Evolutionary conservation across 2,888 invertebrate genomes (phyloP).

Genomic region (Lasioglossum leucozonium): DNA sequence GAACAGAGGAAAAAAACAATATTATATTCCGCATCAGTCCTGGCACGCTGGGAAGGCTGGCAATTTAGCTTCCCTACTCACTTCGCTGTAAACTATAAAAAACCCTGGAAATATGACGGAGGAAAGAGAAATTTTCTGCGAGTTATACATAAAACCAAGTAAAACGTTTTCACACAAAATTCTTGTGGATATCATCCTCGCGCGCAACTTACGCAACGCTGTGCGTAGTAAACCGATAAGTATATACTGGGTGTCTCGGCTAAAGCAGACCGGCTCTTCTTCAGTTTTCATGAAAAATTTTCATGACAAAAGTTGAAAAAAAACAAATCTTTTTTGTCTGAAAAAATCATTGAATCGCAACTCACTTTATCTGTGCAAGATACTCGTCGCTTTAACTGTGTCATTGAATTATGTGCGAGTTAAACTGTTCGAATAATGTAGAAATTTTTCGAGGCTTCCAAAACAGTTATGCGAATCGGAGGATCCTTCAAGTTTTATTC

Average conservation of each 20-base stretch:
- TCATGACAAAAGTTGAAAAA: not conserved
- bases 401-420: too few relatives aligned
- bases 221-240: not conserved
- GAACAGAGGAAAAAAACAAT: slow-evolving; percentile 1
- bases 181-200: not conserved
- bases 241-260: not conserved
- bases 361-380: too few relatives aligned
- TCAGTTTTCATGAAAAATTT: not conserved
- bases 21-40: not conserved
- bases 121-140: not conserved
- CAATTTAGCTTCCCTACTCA: slow-evolving; percentile 6
- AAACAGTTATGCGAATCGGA: not conserved
- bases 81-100: not conserved
- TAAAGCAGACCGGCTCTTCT: not conserved
- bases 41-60: not conserved
- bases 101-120: not conserved
- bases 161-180: not conserved
- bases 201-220: not conserved
- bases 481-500: not conserved
- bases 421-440: too few relatives aligned
- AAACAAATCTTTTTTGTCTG: not conserved
- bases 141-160: not conserved
- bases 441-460: not conserved
- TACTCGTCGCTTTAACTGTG: too few relatives aligned
- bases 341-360: too few relatives aligned